Conservation (phyloP, 2,797 vertebrate species). For the Loriculus beryllinus region DNA sequence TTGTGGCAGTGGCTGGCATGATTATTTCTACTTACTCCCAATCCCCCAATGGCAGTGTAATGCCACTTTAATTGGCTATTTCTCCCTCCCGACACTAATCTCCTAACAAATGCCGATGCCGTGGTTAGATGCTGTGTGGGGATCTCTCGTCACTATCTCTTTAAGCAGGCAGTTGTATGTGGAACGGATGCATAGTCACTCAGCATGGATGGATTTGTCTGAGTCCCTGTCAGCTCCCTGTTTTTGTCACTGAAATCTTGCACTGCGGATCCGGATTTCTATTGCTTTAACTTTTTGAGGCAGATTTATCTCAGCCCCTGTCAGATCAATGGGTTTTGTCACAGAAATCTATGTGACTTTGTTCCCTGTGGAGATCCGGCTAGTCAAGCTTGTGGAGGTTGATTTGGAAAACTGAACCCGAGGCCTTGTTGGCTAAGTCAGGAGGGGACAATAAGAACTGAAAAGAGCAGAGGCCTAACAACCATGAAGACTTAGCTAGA, state of each 20-base stretch:
- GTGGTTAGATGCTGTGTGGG: constrained; percentile 58
- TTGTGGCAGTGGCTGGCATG: not conserved
- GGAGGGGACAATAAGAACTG: not conserved
- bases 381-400: constrained; percentile 28
- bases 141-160: constrained; percentile 62
- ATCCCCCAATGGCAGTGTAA: constrained; percentile 45
- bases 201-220: constrained; percentile 61
- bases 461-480: not conserved
- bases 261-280: constrained; percentile 36
- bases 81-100: constrained; percentile 58
- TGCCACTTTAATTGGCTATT: constrained; percentile 64
- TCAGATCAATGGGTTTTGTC: constrained; percentile 61
- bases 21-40: constrained; percentile 19
- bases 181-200: constrained; percentile 52
- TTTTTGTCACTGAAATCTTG: constrained; percentile 57
- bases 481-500: not conserved
- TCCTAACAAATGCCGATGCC: constrained; percentile 50
- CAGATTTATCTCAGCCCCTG: constrained; percentile 59
- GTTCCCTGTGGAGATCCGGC: constrained; percentile 49
- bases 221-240: constrained; percentile 57
- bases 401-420: constrained; percentile 1
- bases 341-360: constrained; percentile 59
- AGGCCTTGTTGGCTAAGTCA: not conserved
- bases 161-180: constrained; percentile 51
- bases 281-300: constrained; percentile 51